These are phyloP conservation scores for Tetropium fuscum DNA, from an alignment of 2,888 invertebrate genomes.

Conservation along the genomic window DNA sequence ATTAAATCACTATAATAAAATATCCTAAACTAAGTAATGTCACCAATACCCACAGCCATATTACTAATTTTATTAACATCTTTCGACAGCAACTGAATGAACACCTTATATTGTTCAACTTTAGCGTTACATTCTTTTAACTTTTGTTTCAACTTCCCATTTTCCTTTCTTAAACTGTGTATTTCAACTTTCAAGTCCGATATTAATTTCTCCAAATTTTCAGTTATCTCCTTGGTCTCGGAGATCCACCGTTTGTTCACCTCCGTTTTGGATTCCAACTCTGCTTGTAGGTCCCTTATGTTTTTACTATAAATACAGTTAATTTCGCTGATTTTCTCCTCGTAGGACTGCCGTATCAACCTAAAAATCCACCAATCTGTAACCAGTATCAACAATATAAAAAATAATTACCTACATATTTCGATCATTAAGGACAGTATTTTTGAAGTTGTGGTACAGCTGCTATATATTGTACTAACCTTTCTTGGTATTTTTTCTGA, in stretches of 20 bases:
- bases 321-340: conserved; percentile 42
- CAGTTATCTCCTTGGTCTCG: conserved; percentile 73
- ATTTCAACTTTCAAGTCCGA: conserved; percentile 71
- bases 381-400: not conserved
- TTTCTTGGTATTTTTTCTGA: conserved; percentile 35
- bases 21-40: not conserved
- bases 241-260: conserved; percentile 74
- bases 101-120: conserved; percentile 47
- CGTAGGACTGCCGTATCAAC: conserved; percentile 32
- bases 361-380: conserved; percentile 37
- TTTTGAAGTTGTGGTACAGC: too few species aligned
- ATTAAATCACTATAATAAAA: too few species aligned
- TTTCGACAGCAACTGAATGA: conserved; percentile 16
- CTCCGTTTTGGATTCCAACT: conserved; percentile 72
- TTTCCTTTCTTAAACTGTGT: conserved; percentile 65
- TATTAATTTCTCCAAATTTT: conserved; percentile 72
- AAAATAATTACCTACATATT: too few species aligned
- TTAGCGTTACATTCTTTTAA: conserved; percentile 56
- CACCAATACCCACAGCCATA: conserved; percentile 9
- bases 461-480: conserved; percentile 23
- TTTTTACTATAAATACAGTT: conserved; percentile 44
- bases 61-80: conserved; percentile 30
- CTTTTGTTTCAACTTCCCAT: conserved; percentile 63
- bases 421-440: too few species aligned
- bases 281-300: conserved; percentile 70